Evolutionary conservation across 2,113 vertebrate species (phyloP).

Genomic region (Thymallus thymallus): DNA sequence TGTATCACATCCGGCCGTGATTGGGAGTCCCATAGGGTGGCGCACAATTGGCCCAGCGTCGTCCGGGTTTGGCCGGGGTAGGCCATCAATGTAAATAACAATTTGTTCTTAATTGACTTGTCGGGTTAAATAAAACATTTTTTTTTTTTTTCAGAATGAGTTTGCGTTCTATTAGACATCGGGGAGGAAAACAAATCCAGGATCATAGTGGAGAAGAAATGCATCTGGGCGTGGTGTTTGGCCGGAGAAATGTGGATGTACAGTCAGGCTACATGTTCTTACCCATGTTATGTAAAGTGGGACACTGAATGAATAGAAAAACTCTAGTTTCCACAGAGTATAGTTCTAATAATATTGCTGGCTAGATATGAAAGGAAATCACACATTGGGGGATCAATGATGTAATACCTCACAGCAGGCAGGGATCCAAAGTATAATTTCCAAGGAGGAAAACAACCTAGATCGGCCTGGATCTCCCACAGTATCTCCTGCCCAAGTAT

Average conservation of each 20-base stretch:
- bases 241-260: too few species aligned
- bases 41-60: too few species aligned
- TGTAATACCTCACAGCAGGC: background rate
- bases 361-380: background rate
- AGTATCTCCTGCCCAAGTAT: constrained; percentile 29
- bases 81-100: too few species aligned
- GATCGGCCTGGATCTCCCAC: constrained; percentile 10
- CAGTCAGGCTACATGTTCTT: background rate
- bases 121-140: too few species aligned
- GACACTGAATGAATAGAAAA: background rate
- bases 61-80: too few species aligned
- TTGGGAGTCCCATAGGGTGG: too few species aligned
- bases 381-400: constrained; percentile 14
- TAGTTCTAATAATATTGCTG: background rate
- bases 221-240: too few species aligned
- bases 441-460: constrained; percentile 18
- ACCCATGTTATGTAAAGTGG: background rate
- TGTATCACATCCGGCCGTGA: too few species aligned
- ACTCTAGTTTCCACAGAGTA: background rate
- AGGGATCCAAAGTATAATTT: constrained; percentile 22
- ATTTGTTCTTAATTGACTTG: too few species aligned
- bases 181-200: too few species aligned
- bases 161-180: background rate
- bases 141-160: too few species aligned
- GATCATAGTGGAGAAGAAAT: too few species aligned